Evolutionary conservation across 2,113 vertebrate genomes (phyloP).

Genomic region (Hippopotamus amphibius): DNA sequence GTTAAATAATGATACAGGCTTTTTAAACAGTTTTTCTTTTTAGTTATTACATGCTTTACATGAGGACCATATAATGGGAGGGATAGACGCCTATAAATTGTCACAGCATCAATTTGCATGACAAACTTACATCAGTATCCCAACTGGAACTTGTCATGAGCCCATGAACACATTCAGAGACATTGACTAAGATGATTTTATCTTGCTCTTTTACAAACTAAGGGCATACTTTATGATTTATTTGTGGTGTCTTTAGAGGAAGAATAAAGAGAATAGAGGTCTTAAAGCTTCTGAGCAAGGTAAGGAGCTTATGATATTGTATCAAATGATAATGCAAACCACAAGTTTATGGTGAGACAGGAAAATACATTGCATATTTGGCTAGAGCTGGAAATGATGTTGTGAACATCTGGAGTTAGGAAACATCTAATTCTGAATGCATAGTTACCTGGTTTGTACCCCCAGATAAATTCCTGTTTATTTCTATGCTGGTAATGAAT

Average conservation of each 20-base stretch:
- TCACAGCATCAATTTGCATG: background rate
- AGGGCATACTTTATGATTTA: slow-evolving; percentile 1
- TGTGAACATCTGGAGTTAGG: background rate
- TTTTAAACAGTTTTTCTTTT: background rate
- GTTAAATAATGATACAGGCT: background rate
- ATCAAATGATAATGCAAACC: slow-evolving; percentile 6
- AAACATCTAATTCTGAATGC: background rate
- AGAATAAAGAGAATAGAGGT: background rate
- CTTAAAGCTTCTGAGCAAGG: background rate
- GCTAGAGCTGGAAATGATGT: background rate
- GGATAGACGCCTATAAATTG: background rate
- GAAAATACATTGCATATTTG: background rate
- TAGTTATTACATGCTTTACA: background rate
- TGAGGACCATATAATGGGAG: background rate
- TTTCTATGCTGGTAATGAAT: background rate
- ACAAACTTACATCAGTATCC: background rate
- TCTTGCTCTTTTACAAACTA: slow-evolving; percentile 52
- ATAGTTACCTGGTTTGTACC: background rate
- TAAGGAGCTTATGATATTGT: slow-evolving; percentile 34
- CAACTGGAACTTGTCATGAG: background rate
- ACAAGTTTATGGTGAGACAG: background rate
- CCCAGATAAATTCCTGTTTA: background rate
- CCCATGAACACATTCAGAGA: background rate
- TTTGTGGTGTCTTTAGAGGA: background rate
- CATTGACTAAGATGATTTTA: background rate